Percentiles rank a stretch among this genome's conserved stretches.
Conservation (phyloP, 2,113 vertebrate genomes). For the Rhipidura dahli region DNA sequence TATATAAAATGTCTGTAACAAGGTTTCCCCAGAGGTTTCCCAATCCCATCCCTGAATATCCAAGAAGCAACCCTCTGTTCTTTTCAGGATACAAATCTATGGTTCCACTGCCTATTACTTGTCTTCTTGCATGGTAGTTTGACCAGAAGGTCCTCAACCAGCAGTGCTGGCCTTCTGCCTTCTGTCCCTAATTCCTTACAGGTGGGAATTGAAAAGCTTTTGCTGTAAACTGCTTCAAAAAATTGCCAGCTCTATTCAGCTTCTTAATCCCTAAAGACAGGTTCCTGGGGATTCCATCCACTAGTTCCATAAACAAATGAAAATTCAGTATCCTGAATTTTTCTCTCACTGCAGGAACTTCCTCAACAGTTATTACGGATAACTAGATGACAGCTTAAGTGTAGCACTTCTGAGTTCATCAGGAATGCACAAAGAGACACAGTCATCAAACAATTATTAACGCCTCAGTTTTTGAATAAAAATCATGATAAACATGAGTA, state of each 20-base stretch:
- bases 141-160: background rate
- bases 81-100: background rate
- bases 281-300: background rate
- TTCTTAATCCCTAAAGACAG: background rate
- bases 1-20: background rate
- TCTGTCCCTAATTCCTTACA: background rate
- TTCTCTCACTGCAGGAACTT: background rate
- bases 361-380: background rate
- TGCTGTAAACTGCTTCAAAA: background rate
- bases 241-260: background rate
- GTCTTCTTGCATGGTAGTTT: background rate
- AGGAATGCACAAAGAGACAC: background rate
- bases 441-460: background rate
- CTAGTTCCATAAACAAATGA: background rate
- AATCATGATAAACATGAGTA: rapidly evolving
- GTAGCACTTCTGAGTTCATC: background rate
- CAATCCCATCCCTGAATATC: background rate
- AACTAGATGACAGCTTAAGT: background rate
- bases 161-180: background rate
- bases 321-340: background rate
- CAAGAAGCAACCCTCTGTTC: background rate
- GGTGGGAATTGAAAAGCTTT: background rate
- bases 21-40: background rate
- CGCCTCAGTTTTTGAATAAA: background rate
- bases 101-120: background rate